These are phyloP conservation scores for Malaclemys terrapin DNA, from an alignment of 2,113 vertebrate genomes.

Conservation along the genomic window DNA sequence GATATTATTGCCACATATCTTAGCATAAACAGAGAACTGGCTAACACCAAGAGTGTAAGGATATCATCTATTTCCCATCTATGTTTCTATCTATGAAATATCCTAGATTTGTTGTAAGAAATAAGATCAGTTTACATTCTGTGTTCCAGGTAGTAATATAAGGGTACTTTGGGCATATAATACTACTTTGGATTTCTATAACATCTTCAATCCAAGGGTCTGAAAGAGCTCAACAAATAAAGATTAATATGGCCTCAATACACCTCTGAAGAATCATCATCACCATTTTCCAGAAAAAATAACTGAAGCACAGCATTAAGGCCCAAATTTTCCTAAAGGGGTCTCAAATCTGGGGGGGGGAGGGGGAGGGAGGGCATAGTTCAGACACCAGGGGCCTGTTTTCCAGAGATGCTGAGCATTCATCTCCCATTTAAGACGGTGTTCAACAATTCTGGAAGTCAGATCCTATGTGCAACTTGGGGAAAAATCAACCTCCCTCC, in stretches of 20 bases:
- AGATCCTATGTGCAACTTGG: not conserved
- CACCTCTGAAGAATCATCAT: not conserved
- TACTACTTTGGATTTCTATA: not conserved
- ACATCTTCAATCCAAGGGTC: not conserved
- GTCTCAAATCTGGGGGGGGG: not conserved
- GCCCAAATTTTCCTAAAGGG: not conserved
- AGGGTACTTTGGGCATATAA: accelerated
- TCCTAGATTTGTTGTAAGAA: not conserved
- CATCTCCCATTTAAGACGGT: not conserved
- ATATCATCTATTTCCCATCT: not conserved
- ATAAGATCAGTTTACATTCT: not conserved
- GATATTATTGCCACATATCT: slow-evolving; percentile 6
- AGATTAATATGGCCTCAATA: not conserved
- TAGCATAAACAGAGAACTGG: not conserved
- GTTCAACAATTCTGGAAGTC: too few species aligned
- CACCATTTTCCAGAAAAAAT: not conserved
- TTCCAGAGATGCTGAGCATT: not conserved
- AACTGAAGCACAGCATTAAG: not conserved
- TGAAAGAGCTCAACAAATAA: not conserved
- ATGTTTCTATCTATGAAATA: not conserved
- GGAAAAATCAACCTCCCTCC: not conserved
- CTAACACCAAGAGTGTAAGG: not conserved
- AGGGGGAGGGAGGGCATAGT: too few species aligned
- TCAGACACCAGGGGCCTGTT: not conserved
- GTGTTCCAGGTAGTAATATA: not conserved